phyloP scores from a whole-genome alignment of 2,113 vertebrate genomes.

The Neoarius graeffei region DNA sequence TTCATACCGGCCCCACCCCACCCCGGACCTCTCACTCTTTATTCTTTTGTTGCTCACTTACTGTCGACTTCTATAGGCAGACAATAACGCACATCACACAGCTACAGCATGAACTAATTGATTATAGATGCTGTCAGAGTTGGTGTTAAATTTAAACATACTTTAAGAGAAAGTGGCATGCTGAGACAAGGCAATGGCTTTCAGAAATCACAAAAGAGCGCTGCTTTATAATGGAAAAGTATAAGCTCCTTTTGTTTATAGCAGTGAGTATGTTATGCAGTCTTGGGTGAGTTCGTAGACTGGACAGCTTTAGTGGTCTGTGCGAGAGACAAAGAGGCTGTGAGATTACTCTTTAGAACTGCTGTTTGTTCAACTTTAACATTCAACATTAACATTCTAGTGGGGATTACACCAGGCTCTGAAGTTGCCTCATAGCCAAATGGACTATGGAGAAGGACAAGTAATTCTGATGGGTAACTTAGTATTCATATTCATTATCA shows the following conservation, averaged over 20 bases:
- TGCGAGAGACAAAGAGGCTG: conserved; percentile 46
- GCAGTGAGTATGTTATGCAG: conserved; percentile 25
- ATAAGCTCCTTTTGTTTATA: conserved; percentile 43
- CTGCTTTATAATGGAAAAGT: conserved; percentile 57
- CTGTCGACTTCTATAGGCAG: conserved; percentile 67
- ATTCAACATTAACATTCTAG: conserved; percentile 45
- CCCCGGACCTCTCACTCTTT: conserved; percentile 42
- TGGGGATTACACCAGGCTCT: conserved; percentile 48
- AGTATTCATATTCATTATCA: background rate
- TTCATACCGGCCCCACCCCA: background rate
- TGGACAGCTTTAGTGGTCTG: conserved; percentile 31
- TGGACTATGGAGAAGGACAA: conserved; percentile 18
- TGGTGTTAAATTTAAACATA: conserved; percentile 65
- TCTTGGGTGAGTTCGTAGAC: conserved; percentile 30
- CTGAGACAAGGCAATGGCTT: conserved; percentile 55
- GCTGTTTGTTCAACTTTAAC: background rate
- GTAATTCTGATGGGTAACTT: background rate
- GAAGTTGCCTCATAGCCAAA: conserved; percentile 50
- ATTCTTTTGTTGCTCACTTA: conserved; percentile 73
- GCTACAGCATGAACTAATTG: conserved; percentile 73
- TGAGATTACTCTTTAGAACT: background rate
- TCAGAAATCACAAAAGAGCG: conserved; percentile 45
- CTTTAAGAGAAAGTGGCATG: conserved; percentile 50
- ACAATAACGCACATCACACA: conserved; percentile 66
- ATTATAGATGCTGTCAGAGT: conserved; percentile 69